These are phyloP conservation scores for Stratiolaelaps scimitus DNA, from an alignment of 1,140 invertebrate genomes.

Conservation along the genomic window DNA sequence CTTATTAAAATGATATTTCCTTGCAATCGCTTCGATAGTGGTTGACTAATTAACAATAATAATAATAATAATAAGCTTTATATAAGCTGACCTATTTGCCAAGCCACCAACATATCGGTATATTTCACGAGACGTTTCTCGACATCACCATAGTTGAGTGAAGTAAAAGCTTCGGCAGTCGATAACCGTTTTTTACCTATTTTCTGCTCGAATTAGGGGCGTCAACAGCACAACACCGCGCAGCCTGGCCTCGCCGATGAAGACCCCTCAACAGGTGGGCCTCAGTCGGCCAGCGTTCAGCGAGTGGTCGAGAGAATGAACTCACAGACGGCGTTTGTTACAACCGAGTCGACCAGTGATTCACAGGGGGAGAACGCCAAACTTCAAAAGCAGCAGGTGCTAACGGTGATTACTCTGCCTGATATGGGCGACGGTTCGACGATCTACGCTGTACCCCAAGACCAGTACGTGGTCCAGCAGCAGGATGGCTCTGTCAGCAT, in stretches of 20 bases:
- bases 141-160: neutral
- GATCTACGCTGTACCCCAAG: constrained; percentile 20
- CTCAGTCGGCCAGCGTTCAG: too few species aligned
- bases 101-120: neutral
- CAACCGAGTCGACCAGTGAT: too few species aligned
- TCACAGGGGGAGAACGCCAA: neutral
- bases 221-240: too few species aligned
- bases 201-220: too few species aligned
- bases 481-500: neutral
- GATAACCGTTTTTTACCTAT: too few species aligned
- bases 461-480: constrained; percentile 14
- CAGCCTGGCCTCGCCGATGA: too few species aligned
- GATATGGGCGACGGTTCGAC: neutral
- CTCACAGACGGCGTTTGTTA: neutral
- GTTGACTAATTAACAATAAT: too few species aligned
- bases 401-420: constrained; percentile 14
- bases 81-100: neutral
- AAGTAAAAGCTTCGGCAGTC: too few species aligned
- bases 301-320: constrained; percentile 8
- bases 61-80: too few species aligned
- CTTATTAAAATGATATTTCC: too few species aligned
- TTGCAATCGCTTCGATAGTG: too few species aligned
- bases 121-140: neutral
- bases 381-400: neutral
- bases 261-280: too few species aligned